Conservation (phyloP, 2,888 invertebrate species). For the Scaptomyza reducta region DNA sequence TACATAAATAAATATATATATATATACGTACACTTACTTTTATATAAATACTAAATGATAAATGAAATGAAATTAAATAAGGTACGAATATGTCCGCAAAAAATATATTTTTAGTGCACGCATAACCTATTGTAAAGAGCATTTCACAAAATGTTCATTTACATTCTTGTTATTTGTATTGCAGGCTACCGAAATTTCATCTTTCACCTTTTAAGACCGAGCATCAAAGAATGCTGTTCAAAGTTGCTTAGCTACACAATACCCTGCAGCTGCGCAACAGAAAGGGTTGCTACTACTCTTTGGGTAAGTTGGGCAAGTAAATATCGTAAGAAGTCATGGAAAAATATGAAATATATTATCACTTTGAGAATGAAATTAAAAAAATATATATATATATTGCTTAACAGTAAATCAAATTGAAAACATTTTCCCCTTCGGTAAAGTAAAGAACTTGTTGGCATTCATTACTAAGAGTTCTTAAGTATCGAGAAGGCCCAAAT, state of each 20-base stretch:
- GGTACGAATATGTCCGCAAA: slow-evolving; percentile 24
- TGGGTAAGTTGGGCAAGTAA: background rate
- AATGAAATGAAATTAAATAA: slow-evolving; percentile 42
- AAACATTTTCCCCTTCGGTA: background rate
- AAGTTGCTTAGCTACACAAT: slow-evolving; percentile 1
- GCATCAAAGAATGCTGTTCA: slow-evolving; percentile 11
- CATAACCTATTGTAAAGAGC: slow-evolving; percentile 68
- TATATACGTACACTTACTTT: slow-evolving; percentile 24
- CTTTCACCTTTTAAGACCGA: slow-evolving; percentile 52
- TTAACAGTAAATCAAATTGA: background rate
- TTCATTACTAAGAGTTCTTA: background rate
- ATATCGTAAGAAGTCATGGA: background rate
- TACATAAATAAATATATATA: slow-evolving; percentile 11
- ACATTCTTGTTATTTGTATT: slow-evolving; percentile 55
- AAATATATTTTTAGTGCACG: slow-evolving; percentile 67
- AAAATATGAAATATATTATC: background rate
- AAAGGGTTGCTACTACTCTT: background rate
- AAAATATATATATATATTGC: background rate
- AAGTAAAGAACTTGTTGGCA: background rate
- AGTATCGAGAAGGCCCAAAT: background rate
- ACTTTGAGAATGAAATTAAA: background rate
- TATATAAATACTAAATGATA: slow-evolving; percentile 39
- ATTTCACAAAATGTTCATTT: slow-evolving; percentile 50
- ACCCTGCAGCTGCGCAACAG: slow-evolving; percentile 1
- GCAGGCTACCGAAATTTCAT: slow-evolving; percentile 48